Evolutionary conservation across 2,797 vertebrate genomes (phyloP).

Genomic region (Siniperca scherzeri): DNA sequence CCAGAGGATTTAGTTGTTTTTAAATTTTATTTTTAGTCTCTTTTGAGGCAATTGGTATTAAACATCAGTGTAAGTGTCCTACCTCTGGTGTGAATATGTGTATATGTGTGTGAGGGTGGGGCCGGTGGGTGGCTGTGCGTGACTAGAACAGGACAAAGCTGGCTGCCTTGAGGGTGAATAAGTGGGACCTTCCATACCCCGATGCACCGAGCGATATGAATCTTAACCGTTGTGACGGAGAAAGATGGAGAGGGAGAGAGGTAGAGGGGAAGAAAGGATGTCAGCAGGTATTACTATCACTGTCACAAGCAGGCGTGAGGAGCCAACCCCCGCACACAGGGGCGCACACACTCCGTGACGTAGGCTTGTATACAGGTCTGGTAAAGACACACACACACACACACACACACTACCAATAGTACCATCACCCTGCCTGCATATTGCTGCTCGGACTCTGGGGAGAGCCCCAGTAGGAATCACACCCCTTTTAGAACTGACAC

Average conservation of each 20-base stretch:
- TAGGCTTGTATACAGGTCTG: conserved; percentile 60
- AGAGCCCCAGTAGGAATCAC: conserved; percentile 56
- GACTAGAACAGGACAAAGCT: conserved; percentile 83
- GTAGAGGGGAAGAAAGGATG: conserved; percentile 77
- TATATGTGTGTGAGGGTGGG: conserved; percentile 41
- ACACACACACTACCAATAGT: conserved; percentile 15
- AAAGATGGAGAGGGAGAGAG: conserved; percentile 80
- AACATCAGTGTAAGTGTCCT: conserved; percentile 33
- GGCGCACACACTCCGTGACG: conserved; percentile 20
- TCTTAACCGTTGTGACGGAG: conserved; percentile 84
- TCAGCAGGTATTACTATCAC: conserved; percentile 86
- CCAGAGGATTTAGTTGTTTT: neutral
- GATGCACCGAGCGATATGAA: conserved; percentile 78
- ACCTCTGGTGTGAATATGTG: conserved; percentile 45
- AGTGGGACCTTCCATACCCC: conserved; percentile 68
- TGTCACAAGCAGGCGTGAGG: conserved; percentile 79
- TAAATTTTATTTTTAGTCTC: neutral
- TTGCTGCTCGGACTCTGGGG: conserved; percentile 53
- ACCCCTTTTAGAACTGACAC: conserved; percentile 54
- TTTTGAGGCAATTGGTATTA: conserved; percentile 20
- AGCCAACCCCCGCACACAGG: conserved; percentile 32
- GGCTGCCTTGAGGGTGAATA: conserved; percentile 72
- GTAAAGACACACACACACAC: conserved; percentile 13
- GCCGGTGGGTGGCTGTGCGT: conserved; percentile 71
- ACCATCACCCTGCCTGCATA: conserved; percentile 25